A percentile compares a stretch with the other conserved stretches of the same genome.
phyloP scores from a whole-genome alignment of 2,888 invertebrate genomes.

The Xanthorhoe spadicearia region DNA sequence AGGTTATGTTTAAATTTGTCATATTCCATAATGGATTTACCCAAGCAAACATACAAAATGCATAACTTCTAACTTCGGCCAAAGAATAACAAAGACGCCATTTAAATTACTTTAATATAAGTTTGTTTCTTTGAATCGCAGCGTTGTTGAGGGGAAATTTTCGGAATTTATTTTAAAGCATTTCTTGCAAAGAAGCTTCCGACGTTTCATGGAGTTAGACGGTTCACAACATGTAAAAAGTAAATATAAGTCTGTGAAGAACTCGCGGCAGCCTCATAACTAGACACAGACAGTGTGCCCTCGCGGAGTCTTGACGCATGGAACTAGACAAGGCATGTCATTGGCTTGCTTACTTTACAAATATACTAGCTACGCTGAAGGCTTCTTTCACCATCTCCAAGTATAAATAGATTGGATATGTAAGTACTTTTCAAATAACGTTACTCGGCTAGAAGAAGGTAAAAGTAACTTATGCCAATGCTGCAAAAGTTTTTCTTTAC shows the following conservation, averaged over 20 bases:
- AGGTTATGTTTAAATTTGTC: constrained; percentile 23
- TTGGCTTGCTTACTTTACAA: background rate
- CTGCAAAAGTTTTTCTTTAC: too few species aligned
- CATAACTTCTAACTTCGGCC: constrained; percentile 66
- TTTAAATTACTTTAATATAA: constrained; percentile 78
- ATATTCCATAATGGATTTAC: constrained; percentile 43
- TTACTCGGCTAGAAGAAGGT: too few species aligned
- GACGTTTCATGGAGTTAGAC: constrained; percentile 68
- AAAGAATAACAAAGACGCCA: constrained; percentile 73
- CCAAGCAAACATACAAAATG: constrained; percentile 60
- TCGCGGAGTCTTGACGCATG: background rate
- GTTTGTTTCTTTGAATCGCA: constrained; percentile 76
- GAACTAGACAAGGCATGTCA: constrained; percentile 1
- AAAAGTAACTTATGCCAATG: too few species aligned
- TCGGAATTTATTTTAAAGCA: constrained; percentile 78
- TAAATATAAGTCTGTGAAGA: constrained; percentile 54
- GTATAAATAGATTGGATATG: too few species aligned
- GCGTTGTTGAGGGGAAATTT: constrained; percentile 73
- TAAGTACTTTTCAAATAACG: too few species aligned
- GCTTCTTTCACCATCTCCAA: too few species aligned
- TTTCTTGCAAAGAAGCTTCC: constrained; percentile 74
- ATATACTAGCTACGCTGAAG: background rate
- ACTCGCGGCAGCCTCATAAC: constrained; percentile 45
- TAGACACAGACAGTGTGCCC: constrained; percentile 36
- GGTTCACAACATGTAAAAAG: constrained; percentile 59